Percentiles rank a stretch among this genome's conserved stretches.
These are phyloP conservation scores for Onthophagus sagittarius DNA, from an alignment of 2,888 invertebrate genomes.

Conservation along the genomic window DNA sequence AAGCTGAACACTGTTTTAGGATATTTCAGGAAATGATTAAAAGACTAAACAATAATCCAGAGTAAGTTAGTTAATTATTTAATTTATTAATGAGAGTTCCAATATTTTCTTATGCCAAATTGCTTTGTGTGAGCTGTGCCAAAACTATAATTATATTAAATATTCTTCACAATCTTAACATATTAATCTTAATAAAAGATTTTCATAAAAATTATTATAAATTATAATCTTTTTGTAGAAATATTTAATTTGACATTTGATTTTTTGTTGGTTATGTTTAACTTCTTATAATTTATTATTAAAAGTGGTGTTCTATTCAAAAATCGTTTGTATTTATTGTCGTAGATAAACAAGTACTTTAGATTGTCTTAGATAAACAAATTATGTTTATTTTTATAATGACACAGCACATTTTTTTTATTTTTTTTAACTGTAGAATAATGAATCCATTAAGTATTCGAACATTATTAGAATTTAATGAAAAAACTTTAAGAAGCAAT, in stretches of 20 bases:
- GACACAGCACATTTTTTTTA: too few species aligned
- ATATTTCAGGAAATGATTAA: constrained; percentile 78
- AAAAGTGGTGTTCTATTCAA: too few species aligned
- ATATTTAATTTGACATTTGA: not conserved
- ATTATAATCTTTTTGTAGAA: not conserved
- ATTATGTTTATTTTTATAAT: too few species aligned
- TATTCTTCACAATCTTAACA: too few species aligned
- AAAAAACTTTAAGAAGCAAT: constrained; percentile 84
- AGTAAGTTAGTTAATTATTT: constrained; percentile 55
- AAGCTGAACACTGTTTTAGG: constrained; percentile 78
- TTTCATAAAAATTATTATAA: too few species aligned
- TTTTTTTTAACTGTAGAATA: constrained; percentile 14
- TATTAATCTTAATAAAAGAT: too few species aligned
- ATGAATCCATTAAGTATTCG: constrained; percentile 80
- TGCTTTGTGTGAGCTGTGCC: too few species aligned
- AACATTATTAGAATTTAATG: constrained; percentile 85
- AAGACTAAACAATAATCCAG: constrained; percentile 72
- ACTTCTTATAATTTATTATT: too few species aligned
- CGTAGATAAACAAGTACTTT: too few species aligned
- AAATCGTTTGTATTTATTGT: too few species aligned
- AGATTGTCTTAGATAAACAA: too few species aligned
- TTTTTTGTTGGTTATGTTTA: not conserved
- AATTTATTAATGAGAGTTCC: constrained; percentile 3
- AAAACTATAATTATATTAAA: too few species aligned
- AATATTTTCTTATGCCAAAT: not conserved